Percentiles rank a stretch among this genome's conserved stretches.
Conservation (phyloP, 2,113 vertebrate genomes). For the Mesocricetus auratus region DNA sequence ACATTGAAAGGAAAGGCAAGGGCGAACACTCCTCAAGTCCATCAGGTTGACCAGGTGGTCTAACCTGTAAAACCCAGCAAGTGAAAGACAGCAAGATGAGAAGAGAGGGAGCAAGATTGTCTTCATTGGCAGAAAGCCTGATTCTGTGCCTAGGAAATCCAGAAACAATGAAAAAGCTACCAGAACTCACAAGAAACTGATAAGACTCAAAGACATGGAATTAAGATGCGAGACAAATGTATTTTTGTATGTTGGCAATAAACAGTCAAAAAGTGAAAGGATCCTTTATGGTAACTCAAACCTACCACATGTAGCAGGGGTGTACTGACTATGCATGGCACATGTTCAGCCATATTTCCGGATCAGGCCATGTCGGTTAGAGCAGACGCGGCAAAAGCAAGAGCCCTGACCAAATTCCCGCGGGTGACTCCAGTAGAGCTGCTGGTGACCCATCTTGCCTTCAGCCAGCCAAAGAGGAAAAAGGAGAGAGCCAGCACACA, state of each 20-base stretch:
- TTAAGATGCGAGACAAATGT: not conserved
- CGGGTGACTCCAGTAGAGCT: too few species aligned
- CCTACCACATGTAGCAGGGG: not conserved
- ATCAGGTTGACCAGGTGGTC: too few species aligned
- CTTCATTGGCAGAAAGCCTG: not conserved
- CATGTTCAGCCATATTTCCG: too few species aligned
- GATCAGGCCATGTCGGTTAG: too few species aligned
- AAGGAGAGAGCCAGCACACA: too few species aligned
- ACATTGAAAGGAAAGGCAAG: not conserved
- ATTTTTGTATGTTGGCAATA: not conserved
- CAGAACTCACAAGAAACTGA: not conserved
- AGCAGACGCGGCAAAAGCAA: too few species aligned
- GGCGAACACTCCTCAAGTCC: not conserved
- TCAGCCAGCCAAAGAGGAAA: too few species aligned
- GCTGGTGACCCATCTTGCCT: too few species aligned
- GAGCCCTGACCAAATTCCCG: too few species aligned
- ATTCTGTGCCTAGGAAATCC: not conserved
- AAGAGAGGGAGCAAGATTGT: not conserved
- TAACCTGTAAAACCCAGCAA: not conserved
- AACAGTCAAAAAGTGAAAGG: not conserved
- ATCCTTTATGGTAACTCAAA: not conserved
- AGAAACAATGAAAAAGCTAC: not conserved
- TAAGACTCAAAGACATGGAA: not conserved
- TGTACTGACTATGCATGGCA: too few species aligned
- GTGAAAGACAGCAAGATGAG: too few species aligned